Evolutionary conservation across 2,113 vertebrate genomes (phyloP).

Genomic region (Petaurus breviceps): DNA sequence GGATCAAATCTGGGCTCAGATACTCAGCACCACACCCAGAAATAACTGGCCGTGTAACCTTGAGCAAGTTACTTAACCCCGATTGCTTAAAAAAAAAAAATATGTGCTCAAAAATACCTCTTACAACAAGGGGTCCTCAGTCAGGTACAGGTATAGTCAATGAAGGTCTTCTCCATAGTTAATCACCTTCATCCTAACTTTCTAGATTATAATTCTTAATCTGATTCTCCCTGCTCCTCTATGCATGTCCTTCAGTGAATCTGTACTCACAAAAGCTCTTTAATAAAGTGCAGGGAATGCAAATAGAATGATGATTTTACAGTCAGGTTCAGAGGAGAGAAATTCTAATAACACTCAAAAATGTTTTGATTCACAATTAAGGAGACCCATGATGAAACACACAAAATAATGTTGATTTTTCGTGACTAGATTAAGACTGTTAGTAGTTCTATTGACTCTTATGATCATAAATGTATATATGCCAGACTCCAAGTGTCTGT

Average conservation of each 20-base stretch:
- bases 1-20: too few relatives aligned
- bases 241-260: not conserved
- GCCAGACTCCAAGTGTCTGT: too few relatives aligned
- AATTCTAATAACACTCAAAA: not conserved
- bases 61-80: too few relatives aligned
- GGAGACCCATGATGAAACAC: not conserved
- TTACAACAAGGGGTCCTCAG: not conserved
- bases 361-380: conserved; percentile 21
- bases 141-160: not conserved
- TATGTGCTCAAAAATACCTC: not conserved
- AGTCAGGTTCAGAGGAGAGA: not conserved
- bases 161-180: not conserved
- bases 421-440: conserved; percentile 31
- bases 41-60: too few relatives aligned
- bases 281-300: conserved; percentile 18
- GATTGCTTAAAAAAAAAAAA: too few relatives aligned
- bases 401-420: conserved; percentile 19
- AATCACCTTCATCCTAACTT: conserved; percentile 5
- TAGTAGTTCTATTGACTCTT: conserved; percentile 24
- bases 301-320: not conserved
- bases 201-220: not conserved
- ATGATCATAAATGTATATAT: not conserved
- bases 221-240: not conserved
- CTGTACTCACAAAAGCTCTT: not conserved
- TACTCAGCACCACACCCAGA: too few relatives aligned